These are phyloP conservation scores for Brachypterus glaber DNA, from an alignment of 2,888 invertebrate genomes.

Conservation along the genomic window DNA sequence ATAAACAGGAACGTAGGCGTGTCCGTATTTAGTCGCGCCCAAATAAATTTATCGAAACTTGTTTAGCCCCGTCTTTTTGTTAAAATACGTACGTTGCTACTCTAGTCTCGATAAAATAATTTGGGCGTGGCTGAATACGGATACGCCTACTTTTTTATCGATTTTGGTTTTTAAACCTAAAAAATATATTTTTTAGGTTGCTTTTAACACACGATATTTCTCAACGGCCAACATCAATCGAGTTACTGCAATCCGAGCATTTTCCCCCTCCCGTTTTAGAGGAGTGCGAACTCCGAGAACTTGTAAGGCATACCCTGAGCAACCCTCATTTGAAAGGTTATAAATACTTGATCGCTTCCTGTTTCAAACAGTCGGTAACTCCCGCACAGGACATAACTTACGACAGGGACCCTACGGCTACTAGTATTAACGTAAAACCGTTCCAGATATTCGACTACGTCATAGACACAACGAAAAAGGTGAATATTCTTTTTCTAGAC, in stretches of 20 bases:
- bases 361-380: slow-evolving; percentile 45
- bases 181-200: slow-evolving; percentile 44
- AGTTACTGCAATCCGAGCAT: slow-evolving; percentile 70
- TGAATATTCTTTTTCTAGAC: slow-evolving; percentile 19
- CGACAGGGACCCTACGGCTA: slow-evolving; percentile 52
- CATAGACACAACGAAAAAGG: slow-evolving; percentile 35
- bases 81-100: too few relatives aligned
- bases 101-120: neutral
- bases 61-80: too few relatives aligned
- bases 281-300: slow-evolving; percentile 73
- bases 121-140: neutral
- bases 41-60: too few relatives aligned
- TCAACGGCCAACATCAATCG: slow-evolving; percentile 74
- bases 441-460: slow-evolving; percentile 41
- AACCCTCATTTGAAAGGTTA: slow-evolving; percentile 74
- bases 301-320: slow-evolving; percentile 69
- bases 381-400: slow-evolving; percentile 69
- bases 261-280: slow-evolving; percentile 81
- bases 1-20: too few relatives aligned
- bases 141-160: neutral
- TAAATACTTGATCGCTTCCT: slow-evolving; percentile 56
- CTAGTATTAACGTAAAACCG: slow-evolving; percentile 34
- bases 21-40: too few relatives aligned
- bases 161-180: slow-evolving; percentile 1
- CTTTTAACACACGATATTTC: slow-evolving; percentile 77